These are phyloP conservation scores for Apteryx mantelli DNA, from an alignment of 2,113 vertebrate species.

Conservation along the genomic window DNA sequence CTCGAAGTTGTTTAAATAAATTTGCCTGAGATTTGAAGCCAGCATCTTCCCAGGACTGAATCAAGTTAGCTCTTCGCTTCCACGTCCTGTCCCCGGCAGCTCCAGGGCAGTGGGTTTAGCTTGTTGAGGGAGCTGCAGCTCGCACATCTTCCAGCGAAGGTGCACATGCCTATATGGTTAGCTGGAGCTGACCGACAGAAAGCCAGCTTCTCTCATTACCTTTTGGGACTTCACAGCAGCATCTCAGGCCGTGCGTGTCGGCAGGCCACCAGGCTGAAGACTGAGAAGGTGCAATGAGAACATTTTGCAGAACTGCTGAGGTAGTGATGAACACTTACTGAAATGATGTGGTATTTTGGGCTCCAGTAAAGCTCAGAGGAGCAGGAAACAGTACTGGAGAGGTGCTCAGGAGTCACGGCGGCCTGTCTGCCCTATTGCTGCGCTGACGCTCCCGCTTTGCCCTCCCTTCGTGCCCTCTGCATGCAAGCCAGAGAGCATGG, in stretches of 20 bases:
- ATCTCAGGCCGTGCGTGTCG: neutral
- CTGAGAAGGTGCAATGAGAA: constrained; percentile 13
- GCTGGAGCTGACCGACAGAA: neutral
- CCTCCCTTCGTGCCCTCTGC: neutral
- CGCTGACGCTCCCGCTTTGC: neutral
- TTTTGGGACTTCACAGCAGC: neutral
- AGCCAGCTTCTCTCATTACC: constrained; percentile 17
- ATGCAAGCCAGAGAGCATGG: accelerated
- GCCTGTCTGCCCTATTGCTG: neutral
- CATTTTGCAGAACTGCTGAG: neutral
- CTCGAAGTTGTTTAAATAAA: neutral
- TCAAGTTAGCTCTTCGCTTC: neutral
- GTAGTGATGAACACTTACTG: neutral
- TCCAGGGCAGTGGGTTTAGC: neutral
- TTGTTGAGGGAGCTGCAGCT: neutral
- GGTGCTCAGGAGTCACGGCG: neutral
- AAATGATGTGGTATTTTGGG: neutral
- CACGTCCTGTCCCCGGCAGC: neutral
- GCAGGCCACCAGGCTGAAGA: constrained; percentile 3
- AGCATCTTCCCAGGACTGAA: neutral
- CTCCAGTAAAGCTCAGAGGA: neutral
- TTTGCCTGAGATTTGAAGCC: neutral
- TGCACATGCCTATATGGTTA: neutral
- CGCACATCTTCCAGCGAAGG: neutral
- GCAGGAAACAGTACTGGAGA: neutral